These are phyloP conservation scores for Limosa lapponica DNA, from an alignment of 2,797 vertebrate genomes.

Conservation along the genomic window DNA sequence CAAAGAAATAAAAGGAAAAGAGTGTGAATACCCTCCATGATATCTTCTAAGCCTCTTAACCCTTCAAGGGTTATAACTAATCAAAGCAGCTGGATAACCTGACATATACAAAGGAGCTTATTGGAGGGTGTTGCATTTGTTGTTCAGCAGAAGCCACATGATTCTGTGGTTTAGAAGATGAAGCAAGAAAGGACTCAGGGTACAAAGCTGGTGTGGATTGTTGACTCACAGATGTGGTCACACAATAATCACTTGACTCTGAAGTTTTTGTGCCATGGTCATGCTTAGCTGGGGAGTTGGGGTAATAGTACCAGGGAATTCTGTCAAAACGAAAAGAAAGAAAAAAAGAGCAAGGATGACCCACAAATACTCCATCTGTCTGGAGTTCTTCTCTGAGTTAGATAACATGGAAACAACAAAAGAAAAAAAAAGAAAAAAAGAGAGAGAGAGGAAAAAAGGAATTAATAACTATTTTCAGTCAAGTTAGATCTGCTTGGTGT, in stretches of 20 bases:
- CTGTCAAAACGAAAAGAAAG: background rate
- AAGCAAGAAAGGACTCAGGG: background rate
- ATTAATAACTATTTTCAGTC: background rate
- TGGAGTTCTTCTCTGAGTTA: background rate
- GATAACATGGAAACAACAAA: background rate
- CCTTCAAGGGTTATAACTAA: background rate
- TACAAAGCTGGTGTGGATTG: background rate
- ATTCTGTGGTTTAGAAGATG: background rate
- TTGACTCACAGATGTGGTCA: background rate
- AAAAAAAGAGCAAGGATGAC: background rate
- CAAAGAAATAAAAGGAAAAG: background rate
- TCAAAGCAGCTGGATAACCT: background rate
- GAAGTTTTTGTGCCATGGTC: background rate
- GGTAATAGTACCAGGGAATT: background rate
- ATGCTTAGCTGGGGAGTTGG: background rate
- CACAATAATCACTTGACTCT: background rate
- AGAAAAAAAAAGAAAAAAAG: background rate
- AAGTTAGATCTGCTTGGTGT: background rate
- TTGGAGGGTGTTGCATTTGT: background rate
- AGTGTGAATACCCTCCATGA: background rate
- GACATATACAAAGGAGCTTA: background rate
- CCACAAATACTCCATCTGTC: background rate
- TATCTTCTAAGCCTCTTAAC: background rate
- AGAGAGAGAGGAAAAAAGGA: background rate
- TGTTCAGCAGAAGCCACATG: background rate